A percentile compares a stretch with the other conserved stretches of the same genome.
Evolutionary conservation across 1,140 invertebrate genomes (phyloP).

Genomic region (Eciton burchellii): DNA sequence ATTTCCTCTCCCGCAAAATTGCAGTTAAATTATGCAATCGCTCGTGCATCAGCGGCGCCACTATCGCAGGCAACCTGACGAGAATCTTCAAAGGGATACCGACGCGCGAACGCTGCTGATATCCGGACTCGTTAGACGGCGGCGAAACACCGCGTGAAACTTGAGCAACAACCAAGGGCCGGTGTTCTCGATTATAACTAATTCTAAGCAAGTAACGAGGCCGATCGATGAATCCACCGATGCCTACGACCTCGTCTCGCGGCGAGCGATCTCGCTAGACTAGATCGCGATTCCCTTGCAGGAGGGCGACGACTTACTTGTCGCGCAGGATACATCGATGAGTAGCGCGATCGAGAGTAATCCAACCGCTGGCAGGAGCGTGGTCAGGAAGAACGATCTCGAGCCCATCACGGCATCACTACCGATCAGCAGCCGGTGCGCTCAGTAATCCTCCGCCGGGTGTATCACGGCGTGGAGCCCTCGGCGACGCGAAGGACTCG

Average conservation of each 20-base stretch:
- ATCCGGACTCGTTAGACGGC: too few relatives aligned
- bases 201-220: too few relatives aligned
- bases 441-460: conserved; percentile 66
- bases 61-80: background rate
- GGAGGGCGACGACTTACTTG: conserved; percentile 77
- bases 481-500: conserved; percentile 55
- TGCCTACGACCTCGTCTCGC: too few relatives aligned
- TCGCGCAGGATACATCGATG: conserved; percentile 77
- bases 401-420: conserved; percentile 85
- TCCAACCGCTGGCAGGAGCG: conserved; percentile 81
- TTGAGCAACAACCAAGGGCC: too few relatives aligned
- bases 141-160: too few relatives aligned
- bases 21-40: background rate
- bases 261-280: background rate
- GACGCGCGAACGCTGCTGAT: background rate
- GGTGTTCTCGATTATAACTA: too few relatives aligned
- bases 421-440: conserved; percentile 75
- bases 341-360: conserved; percentile 78
- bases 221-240: background rate
- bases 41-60: background rate
- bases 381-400: conserved; percentile 81
- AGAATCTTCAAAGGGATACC: conserved; percentile 1
- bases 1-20: background rate
- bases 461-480: conserved; percentile 53
- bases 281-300: background rate